Evolutionary conservation across 2,888 invertebrate species (phyloP).

Genomic region (Rotaria magnacalcarata): DNA sequence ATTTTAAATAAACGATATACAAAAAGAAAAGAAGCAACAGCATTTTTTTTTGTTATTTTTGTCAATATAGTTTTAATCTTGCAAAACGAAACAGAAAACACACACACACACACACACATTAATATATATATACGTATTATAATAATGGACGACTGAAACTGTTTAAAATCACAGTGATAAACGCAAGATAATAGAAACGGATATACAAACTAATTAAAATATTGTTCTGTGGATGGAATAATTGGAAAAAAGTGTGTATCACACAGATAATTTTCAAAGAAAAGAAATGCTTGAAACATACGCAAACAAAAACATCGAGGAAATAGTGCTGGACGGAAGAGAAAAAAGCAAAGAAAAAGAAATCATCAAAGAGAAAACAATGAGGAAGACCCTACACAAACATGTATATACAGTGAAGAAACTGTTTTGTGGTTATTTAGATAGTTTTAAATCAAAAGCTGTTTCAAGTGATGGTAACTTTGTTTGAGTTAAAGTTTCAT

Average conservation of each 20-base stretch:
- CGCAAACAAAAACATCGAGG: not conserved
- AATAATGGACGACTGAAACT: not conserved
- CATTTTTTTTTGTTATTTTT: not conserved
- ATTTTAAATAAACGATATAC: not conserved
- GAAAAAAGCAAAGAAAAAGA: not conserved
- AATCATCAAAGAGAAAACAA: not conserved
- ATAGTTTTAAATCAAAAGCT: conserved; percentile 31
- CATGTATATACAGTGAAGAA: not conserved
- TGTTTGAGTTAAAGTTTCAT: not conserved
- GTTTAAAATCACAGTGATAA: conserved; percentile 4
- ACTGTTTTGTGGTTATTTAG: not conserved
- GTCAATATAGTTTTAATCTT: not conserved
- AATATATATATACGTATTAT: not conserved
- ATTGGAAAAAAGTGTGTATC: not conserved
- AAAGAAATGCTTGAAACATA: not conserved
- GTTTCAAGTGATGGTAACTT: conserved; percentile 22
- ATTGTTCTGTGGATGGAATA: not conserved
- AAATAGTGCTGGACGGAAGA: not conserved
- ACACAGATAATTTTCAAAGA: not conserved
- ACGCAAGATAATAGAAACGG: not conserved
- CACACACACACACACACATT: not conserved
- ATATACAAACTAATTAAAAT: not conserved
- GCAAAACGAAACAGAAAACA: not conserved
- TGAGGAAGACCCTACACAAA: conserved; percentile 14
- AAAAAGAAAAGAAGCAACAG: not conserved